Base-by-base conservation (phyloP, 23 tunicate species). In the Ciona savignyi region DNA sequence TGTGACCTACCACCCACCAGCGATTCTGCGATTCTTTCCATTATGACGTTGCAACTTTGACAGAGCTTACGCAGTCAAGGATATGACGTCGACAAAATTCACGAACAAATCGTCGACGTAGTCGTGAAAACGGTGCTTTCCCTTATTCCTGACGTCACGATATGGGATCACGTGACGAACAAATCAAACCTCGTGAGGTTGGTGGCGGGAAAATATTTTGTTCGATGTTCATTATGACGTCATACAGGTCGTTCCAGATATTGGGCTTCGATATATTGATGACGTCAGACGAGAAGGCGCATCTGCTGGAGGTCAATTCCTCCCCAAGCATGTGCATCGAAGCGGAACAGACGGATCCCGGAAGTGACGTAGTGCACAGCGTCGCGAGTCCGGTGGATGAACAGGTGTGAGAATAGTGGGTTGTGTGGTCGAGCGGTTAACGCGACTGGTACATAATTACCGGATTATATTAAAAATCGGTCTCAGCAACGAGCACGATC, bases 241-340 rank as follows among this genome's bases (percentile, higher is more conserved):
- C 33, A 49, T 67, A 20, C 70, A 91, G 97, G 71, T 76, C 86
- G 29, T 91, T 91, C 71, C 97, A 91, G 62, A 80, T 91, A 56
- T 71, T 91, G n/a, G 97, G 97, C 2, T 91, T 91, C 51, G 97
- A 91, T 49, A 80, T 91, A 70, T 60, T 91, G 77, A 65, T 91
- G 25, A 79, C 97, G 4, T 84, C 90, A 20, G 90, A 91, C 29
- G 26, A 83, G 74, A 68, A 80, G 65, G 87, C 86, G 21, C 81
- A 81, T 60, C 77, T 91, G 67, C 67, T 91, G 33, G 97, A 91
- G 69, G 91, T 91, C 0, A 91, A 91, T 66, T 92, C 97, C 15
- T 83, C 85, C 2, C 97, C 97, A 19, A 91, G 97, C 49, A 70
- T 84, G 67, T 62, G 92, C 32, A 81, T 85, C 32, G 97, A 85